Percentiles rank a stretch among this genome's conserved stretches.
Evolutionary conservation across 2,113 vertebrate species (phyloP).

Genomic region (Rhea americana): DNA sequence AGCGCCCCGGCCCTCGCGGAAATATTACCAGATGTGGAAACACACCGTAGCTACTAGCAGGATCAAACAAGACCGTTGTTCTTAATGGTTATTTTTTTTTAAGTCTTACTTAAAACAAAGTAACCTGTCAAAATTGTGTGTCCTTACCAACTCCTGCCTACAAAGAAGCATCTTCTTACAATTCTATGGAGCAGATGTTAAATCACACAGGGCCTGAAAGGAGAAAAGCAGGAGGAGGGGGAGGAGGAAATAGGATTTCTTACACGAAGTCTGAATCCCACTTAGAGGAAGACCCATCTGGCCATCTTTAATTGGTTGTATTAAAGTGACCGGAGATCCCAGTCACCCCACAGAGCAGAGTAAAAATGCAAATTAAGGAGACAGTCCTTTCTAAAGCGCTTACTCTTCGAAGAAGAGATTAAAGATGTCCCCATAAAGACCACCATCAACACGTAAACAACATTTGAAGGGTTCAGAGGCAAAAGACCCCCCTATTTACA

Average conservation of each 20-base stretch:
- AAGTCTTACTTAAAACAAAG: not conserved
- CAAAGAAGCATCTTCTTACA: fast-evolving
- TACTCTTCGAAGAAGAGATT: not conserved
- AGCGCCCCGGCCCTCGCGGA: not conserved
- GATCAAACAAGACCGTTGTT: not conserved
- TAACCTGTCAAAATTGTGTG: not conserved
- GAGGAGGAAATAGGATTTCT: not conserved
- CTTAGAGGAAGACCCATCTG: not conserved
- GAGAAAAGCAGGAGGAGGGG: not conserved
- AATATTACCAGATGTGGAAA: not conserved
- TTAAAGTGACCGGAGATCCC: not conserved
- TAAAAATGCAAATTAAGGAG: not conserved
- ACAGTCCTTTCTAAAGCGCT: not conserved
- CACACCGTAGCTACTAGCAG: not conserved
- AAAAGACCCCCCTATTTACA: not conserved
- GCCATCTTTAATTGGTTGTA: not conserved
- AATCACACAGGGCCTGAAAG: not conserved
- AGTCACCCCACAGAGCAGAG: not conserved
- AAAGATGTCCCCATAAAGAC: not conserved
- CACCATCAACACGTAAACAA: not conserved
- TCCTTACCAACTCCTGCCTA: not conserved
- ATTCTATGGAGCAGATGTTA: not conserved
- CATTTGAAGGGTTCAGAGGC: not conserved
- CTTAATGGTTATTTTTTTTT: not conserved
- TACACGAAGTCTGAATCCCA: not conserved